phyloP scores from a whole-genome alignment of 2,113 vertebrate species.

The Cyanoliseus patagonus region DNA sequence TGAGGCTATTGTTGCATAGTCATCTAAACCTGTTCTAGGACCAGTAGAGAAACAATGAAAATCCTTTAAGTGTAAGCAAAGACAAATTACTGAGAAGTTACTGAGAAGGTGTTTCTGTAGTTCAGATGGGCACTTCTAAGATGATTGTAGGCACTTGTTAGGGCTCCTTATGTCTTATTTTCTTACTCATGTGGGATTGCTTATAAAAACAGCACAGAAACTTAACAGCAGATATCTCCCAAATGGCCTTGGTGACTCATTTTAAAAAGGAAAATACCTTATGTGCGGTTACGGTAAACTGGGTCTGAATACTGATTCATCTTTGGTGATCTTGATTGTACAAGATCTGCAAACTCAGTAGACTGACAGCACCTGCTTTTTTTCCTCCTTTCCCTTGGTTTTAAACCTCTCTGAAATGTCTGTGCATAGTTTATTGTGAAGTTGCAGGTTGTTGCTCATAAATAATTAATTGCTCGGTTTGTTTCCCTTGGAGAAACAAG shows the following conservation, averaged over 20 bases:
- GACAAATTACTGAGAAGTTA: background rate
- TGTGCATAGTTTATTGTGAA: background rate
- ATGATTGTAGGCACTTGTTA: background rate
- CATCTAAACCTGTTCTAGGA: background rate
- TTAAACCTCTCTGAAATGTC: background rate
- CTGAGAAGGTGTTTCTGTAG: background rate
- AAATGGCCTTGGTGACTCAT: background rate
- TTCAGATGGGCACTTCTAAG: background rate
- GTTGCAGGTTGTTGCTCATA: background rate
- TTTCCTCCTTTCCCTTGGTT: background rate
- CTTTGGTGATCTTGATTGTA: background rate
- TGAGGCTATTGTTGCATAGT: background rate
- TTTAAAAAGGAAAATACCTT: constrained; percentile 22
- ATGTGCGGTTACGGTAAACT: background rate
- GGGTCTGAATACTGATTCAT: background rate
- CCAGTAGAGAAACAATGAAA: background rate
- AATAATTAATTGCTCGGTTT: background rate
- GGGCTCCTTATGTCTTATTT: background rate
- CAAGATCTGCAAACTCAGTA: background rate
- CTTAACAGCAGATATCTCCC: background rate
- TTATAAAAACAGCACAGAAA: background rate
- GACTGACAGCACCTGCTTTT: background rate
- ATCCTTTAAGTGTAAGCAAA: background rate
- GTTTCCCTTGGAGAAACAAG: background rate
- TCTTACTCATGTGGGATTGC: background rate